Evolutionary conservation across 2,113 vertebrate genomes (phyloP).

Genomic region (Megalops atlanticus): DNA sequence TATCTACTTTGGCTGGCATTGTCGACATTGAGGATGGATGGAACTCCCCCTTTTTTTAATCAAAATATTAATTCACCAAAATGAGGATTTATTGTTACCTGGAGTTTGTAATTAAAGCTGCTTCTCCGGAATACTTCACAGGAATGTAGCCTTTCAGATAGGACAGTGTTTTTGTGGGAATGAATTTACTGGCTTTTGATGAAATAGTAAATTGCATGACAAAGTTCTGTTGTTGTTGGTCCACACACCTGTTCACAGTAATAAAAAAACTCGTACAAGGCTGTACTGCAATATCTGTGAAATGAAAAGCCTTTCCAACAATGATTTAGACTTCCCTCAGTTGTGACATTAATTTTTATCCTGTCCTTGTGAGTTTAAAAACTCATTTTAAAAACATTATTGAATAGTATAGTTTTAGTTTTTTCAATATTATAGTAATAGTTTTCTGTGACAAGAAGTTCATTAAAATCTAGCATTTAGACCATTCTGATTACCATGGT

Average conservation of each 20-base stretch:
- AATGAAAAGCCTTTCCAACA: background rate
- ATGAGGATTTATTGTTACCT: background rate
- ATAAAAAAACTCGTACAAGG: too few relatives aligned
- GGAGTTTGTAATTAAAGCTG: background rate
- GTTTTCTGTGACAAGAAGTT: too few relatives aligned
- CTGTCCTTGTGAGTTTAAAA: conserved; percentile 44
- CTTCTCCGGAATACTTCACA: conserved; percentile 12
- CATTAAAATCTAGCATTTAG: too few relatives aligned
- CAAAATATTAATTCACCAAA: conserved; percentile 2
- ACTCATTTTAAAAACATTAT: background rate
- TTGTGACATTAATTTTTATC: conserved; percentile 59
- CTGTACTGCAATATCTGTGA: background rate
- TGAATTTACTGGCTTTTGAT: conserved; percentile 18
- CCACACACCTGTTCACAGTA: background rate
- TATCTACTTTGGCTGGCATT: background rate
- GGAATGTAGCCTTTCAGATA: background rate
- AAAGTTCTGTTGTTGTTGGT: conserved; percentile 4
- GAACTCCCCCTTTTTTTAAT: background rate
- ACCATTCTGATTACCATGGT: too few relatives aligned
- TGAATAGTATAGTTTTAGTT: background rate
- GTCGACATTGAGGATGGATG: background rate
- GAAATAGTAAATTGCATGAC: background rate
- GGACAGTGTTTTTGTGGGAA: background rate
- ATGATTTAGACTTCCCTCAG: conserved; percentile 31
- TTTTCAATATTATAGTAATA: too few relatives aligned